Evolutionary conservation across 1,140 invertebrate genomes (phyloP).

Genomic region (Eubasilissa regina): DNA sequence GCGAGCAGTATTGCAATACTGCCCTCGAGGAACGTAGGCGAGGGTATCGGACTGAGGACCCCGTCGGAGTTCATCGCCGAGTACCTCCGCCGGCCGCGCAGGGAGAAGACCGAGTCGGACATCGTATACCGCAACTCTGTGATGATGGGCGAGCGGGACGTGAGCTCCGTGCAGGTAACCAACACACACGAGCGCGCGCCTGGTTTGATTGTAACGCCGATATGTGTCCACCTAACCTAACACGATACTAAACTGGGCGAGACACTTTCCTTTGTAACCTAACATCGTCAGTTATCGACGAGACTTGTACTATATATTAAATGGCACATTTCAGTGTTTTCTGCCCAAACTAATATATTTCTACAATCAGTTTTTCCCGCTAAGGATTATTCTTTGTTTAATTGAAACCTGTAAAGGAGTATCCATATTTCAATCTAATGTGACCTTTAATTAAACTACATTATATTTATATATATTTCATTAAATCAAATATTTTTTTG

Average conservation of each 20-base stretch:
- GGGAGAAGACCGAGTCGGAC: constrained; percentile 90
- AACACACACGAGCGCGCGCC: constrained; percentile 74
- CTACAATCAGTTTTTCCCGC: too few species aligned
- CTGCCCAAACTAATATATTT: too few species aligned
- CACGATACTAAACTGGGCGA: constrained; percentile 14
- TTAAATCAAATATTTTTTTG: too few species aligned
- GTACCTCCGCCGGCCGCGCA: constrained; percentile 75
- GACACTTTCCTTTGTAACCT: constrained; percentile 15
- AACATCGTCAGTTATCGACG: not conserved
- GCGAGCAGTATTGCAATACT: constrained; percentile 63
- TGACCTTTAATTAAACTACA: too few species aligned
- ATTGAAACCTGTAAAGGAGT: too few species aligned
- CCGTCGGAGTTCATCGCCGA: constrained; percentile 62
- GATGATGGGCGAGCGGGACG: constrained; percentile 78
- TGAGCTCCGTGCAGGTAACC: constrained; percentile 79
- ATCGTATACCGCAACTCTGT: constrained; percentile 81
- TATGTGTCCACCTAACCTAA: constrained; percentile 41
- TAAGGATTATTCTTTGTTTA: too few species aligned
- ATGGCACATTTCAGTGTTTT: too few species aligned
- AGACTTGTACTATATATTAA: too few species aligned
- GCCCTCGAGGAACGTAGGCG: constrained; percentile 61
- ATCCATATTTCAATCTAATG: too few species aligned
- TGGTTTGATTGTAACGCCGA: constrained; percentile 21
- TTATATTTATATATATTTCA: too few species aligned
- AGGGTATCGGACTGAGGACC: constrained; percentile 46